phyloP scores from a whole-genome alignment of 2,888 invertebrate genomes.

The Acleris holmiana region DNA sequence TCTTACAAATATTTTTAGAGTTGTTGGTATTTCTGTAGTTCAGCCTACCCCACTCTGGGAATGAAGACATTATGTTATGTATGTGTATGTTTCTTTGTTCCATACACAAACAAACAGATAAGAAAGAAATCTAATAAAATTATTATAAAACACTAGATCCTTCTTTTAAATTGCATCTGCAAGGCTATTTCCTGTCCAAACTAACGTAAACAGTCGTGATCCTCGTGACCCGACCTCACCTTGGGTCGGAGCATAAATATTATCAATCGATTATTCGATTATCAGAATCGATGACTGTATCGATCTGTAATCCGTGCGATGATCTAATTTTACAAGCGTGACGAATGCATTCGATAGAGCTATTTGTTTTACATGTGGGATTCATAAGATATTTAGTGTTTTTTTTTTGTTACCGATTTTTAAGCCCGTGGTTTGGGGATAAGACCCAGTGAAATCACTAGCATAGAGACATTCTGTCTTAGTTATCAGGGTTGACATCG shows the following conservation, averaged over 20 bases:
- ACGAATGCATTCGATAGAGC: conserved; percentile 40
- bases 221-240: conserved; percentile 54
- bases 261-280: conserved; percentile 59
- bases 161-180: conserved; percentile 11
- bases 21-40: too few relatives aligned
- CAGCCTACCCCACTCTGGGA: too few relatives aligned
- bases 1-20: too few relatives aligned
- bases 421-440: too few relatives aligned
- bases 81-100: too few relatives aligned
- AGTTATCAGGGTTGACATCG: too few relatives aligned
- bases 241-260: conserved; percentile 51
- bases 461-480: too few relatives aligned
- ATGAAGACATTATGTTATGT: too few relatives aligned
- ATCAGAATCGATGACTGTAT: conserved; percentile 59
- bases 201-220: conserved; percentile 51
- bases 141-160: too few relatives aligned
- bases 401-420: neutral
- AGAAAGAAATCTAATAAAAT: too few relatives aligned
- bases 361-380: conserved; percentile 4
- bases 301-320: conserved; percentile 62
- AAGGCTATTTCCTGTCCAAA: conserved; percentile 32
- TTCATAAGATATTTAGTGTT: conserved; percentile 38
- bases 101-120: too few relatives aligned
- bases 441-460: too few relatives aligned
- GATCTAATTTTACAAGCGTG: conserved; percentile 69